Evolutionary conservation across 2,888 invertebrate species (phyloP).

Genomic region (Amphipoea lucens): DNA sequence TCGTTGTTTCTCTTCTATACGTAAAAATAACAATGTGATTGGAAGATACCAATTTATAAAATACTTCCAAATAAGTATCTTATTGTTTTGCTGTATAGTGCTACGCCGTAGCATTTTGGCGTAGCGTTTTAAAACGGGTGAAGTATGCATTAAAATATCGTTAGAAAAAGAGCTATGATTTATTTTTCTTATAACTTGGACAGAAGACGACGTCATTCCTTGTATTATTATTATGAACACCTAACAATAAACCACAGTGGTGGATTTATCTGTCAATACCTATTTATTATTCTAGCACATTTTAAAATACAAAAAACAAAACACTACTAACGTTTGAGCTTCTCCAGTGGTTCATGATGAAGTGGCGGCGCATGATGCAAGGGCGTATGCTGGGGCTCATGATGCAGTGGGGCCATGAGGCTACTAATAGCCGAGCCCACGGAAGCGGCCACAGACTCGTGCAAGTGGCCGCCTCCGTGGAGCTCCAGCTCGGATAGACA

Average conservation of each 20-base stretch:
- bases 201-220: not conserved
- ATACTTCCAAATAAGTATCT: conserved; percentile 9
- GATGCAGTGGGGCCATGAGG: conserved; percentile 90
- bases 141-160: not conserved
- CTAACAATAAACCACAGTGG: not conserved
- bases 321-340: conserved; percentile 93
- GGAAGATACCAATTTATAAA: conserved; percentile 57
- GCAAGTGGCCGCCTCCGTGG: conserved; percentile 87
- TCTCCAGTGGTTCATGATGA: conserved; percentile 93
- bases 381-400: conserved; percentile 90
- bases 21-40: conserved; percentile 69
- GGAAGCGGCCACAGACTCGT: conserved; percentile 88
- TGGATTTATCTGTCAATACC: not conserved
- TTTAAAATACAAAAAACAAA: conserved; percentile 4
- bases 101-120: conserved; percentile 2
- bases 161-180: not conserved
- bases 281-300: not conserved
- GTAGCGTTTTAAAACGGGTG: not conserved
- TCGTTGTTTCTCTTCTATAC: conserved; percentile 66
- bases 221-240: not conserved
- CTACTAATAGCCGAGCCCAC: conserved; percentile 90
- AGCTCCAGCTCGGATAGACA: conserved; percentile 93
- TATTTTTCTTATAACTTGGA: too few species aligned
- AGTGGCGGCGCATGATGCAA: conserved; percentile 91
- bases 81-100: conserved; percentile 22